Conservation (phyloP, 2,113 vertebrate species). For the Notiomystis cincta region DNA sequence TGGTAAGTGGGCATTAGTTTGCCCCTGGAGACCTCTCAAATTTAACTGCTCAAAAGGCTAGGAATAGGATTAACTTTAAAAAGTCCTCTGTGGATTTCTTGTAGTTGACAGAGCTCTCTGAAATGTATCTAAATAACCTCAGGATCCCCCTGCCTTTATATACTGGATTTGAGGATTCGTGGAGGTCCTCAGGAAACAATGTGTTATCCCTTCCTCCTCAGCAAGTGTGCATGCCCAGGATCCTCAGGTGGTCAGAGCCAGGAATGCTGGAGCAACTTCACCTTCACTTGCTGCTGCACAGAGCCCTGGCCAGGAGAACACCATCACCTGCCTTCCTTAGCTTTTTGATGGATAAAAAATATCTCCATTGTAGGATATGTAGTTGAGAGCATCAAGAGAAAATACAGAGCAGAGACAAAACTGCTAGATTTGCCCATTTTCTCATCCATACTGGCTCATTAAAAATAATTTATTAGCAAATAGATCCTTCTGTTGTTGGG, state of each 20-base stretch:
- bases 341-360: not conserved
- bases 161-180: not conserved
- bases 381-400: not conserved
- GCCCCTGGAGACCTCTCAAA: not conserved
- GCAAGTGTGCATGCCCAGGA: not conserved
- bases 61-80: not conserved
- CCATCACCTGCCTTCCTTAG: not conserved
- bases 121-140: not conserved
- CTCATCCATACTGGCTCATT: not conserved
- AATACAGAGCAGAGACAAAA: not conserved
- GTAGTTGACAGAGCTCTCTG: not conserved
- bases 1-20: not conserved
- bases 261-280: not conserved
- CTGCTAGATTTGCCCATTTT: not conserved
- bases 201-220: not conserved
- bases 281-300: not conserved
- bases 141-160: not conserved
- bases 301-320: not conserved
- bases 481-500: not conserved
- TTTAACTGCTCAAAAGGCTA: not conserved
- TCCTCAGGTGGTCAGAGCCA: not conserved
- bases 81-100: not conserved
- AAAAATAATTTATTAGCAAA: not conserved
- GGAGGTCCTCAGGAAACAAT: not conserved
- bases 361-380: rapidly evolving